Evolutionary conservation across 2,113 vertebrate genomes (phyloP), one percentile per base, ranked within the genome.

Genomic region (Montifringilla adamsi): DNA sequence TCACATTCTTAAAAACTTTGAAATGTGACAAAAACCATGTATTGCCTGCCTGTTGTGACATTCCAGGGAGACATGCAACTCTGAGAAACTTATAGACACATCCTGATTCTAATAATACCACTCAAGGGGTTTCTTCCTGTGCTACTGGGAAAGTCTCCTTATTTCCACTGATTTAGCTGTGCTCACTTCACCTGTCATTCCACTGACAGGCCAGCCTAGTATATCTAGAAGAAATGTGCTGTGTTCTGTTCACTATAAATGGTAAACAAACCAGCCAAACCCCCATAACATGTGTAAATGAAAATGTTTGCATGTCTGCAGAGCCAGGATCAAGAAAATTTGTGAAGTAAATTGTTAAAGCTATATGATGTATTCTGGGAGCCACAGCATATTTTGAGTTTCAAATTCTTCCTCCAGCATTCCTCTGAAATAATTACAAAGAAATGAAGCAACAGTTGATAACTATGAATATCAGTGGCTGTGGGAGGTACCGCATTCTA

Each of bases 271-370:
- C 4, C 13, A 64, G 17, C 14, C 30, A 59, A n/a, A 74, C 6
- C 0, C 4, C 30, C 9, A 3, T 53, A 41, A 23, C 7, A 11
- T 0, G 0, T 67, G 43, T 53, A 44, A 70, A 31, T 75, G 15
- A 35, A 77, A 91, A 68, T 59, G 19, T 39, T 77, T 27, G 3
- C 28, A 16, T 55, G 8, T 52, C 73, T 69, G 47, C 37, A 39
- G 53, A 75, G 59, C 69, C 49, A 67, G 26, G 14, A 75, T 84
- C 20, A 84, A 79, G 24, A 70, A 80, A 75, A 77, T 37, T 24
- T 47, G 30, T 72, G 33, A 44, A 59, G 7, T 58, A 44, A 59
- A 7, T 58, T 73, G 20, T 70, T 86, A 81, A 80, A 69, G 5
- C 19, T 59, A 68, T 53, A 33, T 8, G 6, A n/a, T 30, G 27